Percentiles rank a stretch among this genome's conserved stretches.
phyloP scores from a whole-genome alignment of 2,888 invertebrate species.

The Nomada ferruginata region DNA sequence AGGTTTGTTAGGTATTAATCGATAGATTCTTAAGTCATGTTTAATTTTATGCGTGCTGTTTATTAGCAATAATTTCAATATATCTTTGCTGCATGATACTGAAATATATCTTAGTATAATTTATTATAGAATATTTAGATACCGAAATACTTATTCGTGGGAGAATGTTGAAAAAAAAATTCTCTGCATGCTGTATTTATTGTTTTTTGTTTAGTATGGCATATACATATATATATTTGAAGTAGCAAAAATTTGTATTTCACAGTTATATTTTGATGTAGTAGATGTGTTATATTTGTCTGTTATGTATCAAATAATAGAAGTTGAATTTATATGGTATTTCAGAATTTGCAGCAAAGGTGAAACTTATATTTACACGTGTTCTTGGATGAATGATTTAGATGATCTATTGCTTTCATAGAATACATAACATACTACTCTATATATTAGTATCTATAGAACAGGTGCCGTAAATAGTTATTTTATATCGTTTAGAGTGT shows the following conservation, averaged over 20 bases:
- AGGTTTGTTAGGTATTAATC: constrained; percentile 50
- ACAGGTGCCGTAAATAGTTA: constrained; percentile 39
- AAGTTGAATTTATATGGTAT: constrained; percentile 43
- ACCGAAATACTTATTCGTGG: constrained; percentile 42
- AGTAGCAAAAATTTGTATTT: constrained; percentile 39
- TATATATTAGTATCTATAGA: constrained; percentile 44
- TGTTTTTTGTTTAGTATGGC: constrained; percentile 36
- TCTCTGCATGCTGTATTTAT: constrained; percentile 43
- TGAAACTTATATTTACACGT: constrained; percentile 40
- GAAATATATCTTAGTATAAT: constrained; percentile 53
- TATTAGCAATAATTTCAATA: constrained; percentile 53
- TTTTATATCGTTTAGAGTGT: constrained; percentile 38
- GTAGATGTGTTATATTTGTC: constrained; percentile 24
- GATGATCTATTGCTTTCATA: constrained; percentile 55
- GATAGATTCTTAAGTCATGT: constrained; percentile 45
- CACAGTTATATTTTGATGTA: constrained; percentile 31
- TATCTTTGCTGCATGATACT: constrained; percentile 70
- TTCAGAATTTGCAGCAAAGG: constrained; percentile 66
- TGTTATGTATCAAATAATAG: constrained; percentile 40
- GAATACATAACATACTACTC: constrained; percentile 35
- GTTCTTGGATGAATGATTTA: constrained; percentile 51
- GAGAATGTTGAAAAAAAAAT: constrained; percentile 28
- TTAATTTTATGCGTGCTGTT: constrained; percentile 49
- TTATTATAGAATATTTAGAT: constrained; percentile 39
- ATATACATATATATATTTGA: constrained; percentile 20